Evolutionary conservation across 2,888 invertebrate species (phyloP).

Genomic region (Acheta domesticus): DNA sequence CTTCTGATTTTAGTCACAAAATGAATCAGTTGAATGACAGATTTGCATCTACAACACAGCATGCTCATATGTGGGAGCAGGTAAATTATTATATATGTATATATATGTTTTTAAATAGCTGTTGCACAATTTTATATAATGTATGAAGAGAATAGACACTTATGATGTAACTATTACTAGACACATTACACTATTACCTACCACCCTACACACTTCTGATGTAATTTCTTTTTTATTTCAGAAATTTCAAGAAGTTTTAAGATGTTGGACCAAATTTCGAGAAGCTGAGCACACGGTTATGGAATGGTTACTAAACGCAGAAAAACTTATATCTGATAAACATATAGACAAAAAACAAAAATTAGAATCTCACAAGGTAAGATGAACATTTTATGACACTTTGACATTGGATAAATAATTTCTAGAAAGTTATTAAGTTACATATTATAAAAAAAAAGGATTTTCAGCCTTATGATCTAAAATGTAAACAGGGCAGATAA

Average conservation of each 20-base stretch:
- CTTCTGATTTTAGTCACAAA: constrained; percentile 59
- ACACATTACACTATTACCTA: no score
- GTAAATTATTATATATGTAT: no score
- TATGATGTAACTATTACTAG: no score
- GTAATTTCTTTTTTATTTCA: constrained; percentile 37
- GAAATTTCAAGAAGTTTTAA: constrained; percentile 71
- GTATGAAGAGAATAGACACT: no score
- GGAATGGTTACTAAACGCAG: constrained; percentile 84
- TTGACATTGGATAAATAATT: neutral
- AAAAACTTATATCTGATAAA: constrained; percentile 74
- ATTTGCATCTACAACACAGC: constrained; percentile 73
- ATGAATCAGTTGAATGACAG: constrained; percentile 80
- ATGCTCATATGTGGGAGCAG: constrained; percentile 73
- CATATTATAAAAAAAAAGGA: neutral
- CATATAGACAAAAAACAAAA: constrained; percentile 74
- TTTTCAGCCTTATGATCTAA: neutral
- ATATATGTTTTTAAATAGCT: neutral
- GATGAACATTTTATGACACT: neutral
- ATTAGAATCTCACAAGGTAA: constrained; percentile 72
- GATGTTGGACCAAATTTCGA: constrained; percentile 82
- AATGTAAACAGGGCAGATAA: neutral
- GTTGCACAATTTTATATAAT: no score
- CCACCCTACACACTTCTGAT: no score
- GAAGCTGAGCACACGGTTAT: constrained; percentile 74
- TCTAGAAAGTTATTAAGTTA: neutral